Conservation (phyloP, 2,797 vertebrate species). For the Chelidonichthys spinosus region DNA sequence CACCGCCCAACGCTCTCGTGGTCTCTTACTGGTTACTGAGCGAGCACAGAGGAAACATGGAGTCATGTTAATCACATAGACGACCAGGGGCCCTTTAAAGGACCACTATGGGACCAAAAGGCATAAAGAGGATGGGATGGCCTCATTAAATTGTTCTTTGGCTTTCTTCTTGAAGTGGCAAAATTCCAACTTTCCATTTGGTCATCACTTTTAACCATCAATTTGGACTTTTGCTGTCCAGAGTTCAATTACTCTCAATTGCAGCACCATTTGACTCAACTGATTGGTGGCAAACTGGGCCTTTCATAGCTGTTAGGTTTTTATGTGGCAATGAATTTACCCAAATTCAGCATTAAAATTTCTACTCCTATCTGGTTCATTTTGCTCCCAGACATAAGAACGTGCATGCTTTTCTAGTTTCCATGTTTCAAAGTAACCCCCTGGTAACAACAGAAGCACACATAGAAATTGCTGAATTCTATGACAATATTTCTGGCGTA, state of each 20-base stretch:
- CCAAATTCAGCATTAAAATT: neutral
- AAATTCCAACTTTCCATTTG: neutral
- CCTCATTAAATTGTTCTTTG: neutral
- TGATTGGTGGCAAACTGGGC: neutral
- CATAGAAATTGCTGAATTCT: neutral
- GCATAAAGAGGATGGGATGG: neutral
- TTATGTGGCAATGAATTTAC: neutral
- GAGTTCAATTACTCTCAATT: neutral
- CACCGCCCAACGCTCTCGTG: neutral
- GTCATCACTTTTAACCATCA: neutral
- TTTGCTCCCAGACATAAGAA: neutral
- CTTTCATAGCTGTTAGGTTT: neutral
- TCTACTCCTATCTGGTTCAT: neutral
- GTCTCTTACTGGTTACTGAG: conserved; percentile 4
- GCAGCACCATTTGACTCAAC: neutral
- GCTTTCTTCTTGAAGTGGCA: no score
- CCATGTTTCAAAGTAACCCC: no score
- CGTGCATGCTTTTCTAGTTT: neutral
- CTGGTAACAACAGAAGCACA: neutral
- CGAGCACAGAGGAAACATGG: conserved; percentile 18
- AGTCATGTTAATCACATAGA: neutral
- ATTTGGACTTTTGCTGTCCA: neutral
- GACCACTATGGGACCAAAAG: neutral
- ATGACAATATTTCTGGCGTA: conserved; percentile 2
- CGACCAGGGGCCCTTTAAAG: neutral